These are phyloP conservation scores for Myzus persicae DNA, from an alignment of 1,140 invertebrate genomes.

Conservation along the genomic window DNA sequence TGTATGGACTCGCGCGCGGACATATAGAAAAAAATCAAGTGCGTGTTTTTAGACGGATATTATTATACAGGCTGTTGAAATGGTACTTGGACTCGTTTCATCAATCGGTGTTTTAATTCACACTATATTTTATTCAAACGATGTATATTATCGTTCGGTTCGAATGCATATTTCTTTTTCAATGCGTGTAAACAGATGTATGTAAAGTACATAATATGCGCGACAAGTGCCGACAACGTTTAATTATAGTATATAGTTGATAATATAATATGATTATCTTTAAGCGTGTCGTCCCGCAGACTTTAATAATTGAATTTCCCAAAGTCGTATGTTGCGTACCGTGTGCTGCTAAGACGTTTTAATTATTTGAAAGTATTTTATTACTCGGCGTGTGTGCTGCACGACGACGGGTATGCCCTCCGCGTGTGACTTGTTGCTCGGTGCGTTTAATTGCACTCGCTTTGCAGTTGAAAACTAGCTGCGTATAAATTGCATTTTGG, in stretches of 20 bases:
- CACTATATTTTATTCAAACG: neutral
- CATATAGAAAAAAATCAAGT: neutral
- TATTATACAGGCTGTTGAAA: neutral
- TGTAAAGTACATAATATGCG: neutral
- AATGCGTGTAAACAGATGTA: too few relatives aligned
- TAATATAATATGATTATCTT: neutral
- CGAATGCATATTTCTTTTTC: neutral
- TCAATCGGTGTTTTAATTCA: neutral
- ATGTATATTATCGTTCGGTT: neutral
- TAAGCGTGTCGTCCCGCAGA: neutral
- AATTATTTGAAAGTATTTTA: conserved; percentile 28
- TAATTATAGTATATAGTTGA: neutral
- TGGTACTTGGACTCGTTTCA: neutral
- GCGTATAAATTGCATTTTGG: conserved; percentile 9
- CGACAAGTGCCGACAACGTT: neutral
- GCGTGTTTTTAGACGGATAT: neutral
- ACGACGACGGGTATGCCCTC: neutral
- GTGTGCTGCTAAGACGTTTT: neutral
- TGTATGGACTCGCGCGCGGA: neutral
- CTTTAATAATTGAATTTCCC: conserved; percentile 2
- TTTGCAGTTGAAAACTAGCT: neutral
- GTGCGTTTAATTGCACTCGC: neutral
- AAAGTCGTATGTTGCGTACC: neutral
- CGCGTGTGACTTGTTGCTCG: conserved; percentile 14
- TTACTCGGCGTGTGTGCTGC: neutral